phyloP scores from a whole-genome alignment of 2,113 vertebrate genomes.

The Laticauda colubrina region DNA sequence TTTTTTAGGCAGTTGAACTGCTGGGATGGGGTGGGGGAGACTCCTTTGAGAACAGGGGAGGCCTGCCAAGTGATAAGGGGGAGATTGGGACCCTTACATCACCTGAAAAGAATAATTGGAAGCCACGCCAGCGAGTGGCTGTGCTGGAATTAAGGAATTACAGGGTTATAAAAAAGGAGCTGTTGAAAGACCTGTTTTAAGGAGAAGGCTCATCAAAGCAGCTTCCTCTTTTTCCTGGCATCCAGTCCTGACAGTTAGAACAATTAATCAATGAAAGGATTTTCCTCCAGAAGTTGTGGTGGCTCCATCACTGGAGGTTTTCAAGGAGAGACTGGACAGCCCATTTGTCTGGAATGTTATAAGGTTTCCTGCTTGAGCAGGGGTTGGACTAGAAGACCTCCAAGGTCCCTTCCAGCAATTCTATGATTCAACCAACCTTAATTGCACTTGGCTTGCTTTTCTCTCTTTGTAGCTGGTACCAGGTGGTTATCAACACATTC shows the following conservation, averaged over 20 bases:
- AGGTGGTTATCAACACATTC: background rate
- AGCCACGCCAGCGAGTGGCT: background rate
- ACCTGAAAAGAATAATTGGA: background rate
- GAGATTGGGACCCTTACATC: background rate
- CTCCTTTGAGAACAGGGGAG: background rate
- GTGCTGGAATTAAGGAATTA: background rate
- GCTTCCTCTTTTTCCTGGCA: background rate
- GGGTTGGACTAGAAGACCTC: background rate
- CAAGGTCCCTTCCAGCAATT: background rate
- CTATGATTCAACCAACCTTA: background rate
- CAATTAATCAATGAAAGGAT: background rate
- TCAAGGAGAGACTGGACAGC: background rate
- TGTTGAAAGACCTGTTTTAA: background rate
- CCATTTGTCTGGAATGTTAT: background rate
- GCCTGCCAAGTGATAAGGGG: background rate
- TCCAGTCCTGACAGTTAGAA: background rate
- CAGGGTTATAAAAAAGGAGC: background rate
- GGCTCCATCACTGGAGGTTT: background rate
- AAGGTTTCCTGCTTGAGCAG: background rate
- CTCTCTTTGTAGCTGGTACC: background rate
- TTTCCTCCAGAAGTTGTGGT: background rate
- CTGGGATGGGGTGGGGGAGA: accelerated
- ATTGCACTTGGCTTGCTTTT: background rate
- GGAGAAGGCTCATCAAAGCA: background rate
- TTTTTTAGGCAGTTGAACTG: background rate